A percentile compares a stretch with the other conserved stretches of the same genome.
Evolutionary conservation across 2,113 vertebrate genomes (phyloP).

Genomic region (Salminus brasiliensis): DNA sequence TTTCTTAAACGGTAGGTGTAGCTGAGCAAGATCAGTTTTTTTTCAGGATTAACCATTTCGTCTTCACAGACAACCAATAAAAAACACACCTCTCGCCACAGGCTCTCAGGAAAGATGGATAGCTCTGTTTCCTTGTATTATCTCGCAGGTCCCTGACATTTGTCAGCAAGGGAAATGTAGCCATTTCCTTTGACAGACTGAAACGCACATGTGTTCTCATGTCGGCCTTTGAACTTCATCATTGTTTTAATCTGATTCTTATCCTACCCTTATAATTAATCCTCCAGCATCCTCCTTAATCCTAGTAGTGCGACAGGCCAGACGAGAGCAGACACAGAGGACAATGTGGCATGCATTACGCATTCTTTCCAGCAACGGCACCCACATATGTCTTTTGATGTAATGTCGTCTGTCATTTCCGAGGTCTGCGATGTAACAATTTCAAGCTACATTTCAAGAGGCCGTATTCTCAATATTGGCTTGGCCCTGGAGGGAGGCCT

Average conservation of each 20-base stretch:
- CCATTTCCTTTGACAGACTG: slow-evolving; percentile 51
- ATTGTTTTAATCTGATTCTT: slow-evolving; percentile 47
- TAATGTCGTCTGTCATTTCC: neutral
- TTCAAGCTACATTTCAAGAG: neutral
- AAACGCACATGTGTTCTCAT: slow-evolving; percentile 37
- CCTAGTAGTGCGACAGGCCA: slow-evolving; percentile 5
- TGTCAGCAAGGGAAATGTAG: slow-evolving; percentile 61
- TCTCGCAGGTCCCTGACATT: slow-evolving; percentile 50
- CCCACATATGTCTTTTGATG: neutral
- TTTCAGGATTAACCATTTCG: neutral
- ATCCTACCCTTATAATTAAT: slow-evolving; percentile 36
- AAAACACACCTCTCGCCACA: slow-evolving; percentile 38
- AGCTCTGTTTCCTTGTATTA: slow-evolving; percentile 51
- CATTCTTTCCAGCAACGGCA: neutral
- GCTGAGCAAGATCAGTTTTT: neutral
- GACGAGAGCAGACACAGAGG: neutral
- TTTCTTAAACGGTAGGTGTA: neutral
- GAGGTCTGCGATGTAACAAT: neutral
- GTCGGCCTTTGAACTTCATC: slow-evolving; percentile 47
- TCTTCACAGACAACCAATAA: neutral
- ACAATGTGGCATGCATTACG: neutral
- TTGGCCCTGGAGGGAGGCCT: neutral
- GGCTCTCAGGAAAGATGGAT: slow-evolving; percentile 54
- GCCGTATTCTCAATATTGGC: neutral
- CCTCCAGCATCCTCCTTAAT: slow-evolving; percentile 19